A percentile compares a stretch with the other conserved stretches of the same genome.
Conservation (phyloP, 1,140 invertebrate species). For the Panagrolaimus sp. region DNA sequence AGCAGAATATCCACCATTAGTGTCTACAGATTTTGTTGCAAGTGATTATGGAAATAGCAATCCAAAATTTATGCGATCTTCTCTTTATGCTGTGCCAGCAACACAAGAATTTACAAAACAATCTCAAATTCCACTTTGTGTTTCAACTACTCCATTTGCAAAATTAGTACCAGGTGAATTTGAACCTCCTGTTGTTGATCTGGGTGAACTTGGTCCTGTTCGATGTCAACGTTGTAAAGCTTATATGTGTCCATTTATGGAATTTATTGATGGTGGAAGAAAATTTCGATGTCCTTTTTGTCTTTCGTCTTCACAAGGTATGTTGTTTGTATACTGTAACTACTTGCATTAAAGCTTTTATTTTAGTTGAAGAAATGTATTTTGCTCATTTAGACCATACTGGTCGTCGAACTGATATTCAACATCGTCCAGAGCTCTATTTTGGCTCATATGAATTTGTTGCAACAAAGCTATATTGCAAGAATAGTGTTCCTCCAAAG, state of each 20-base stretch:
- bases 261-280: slow-evolving; percentile 91
- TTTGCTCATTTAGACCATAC: slow-evolving; percentile 96
- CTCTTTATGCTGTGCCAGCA: slow-evolving; percentile 89
- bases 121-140: slow-evolving; percentile 81
- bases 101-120: slow-evolving; percentile 89
- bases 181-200: slow-evolving; percentile 76
- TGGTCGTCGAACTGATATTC: slow-evolving; percentile 82
- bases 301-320: slow-evolving; percentile 71
- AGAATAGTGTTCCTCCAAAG: slow-evolving; percentile 81
- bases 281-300: slow-evolving; percentile 93
- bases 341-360: too few species aligned
- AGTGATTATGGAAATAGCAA: slow-evolving; percentile 87
- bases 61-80: slow-evolving; percentile 78
- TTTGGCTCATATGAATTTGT: slow-evolving; percentile 92
- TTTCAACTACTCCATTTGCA: slow-evolving; percentile 86
- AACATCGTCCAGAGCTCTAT: slow-evolving; percentile 85
- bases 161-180: slow-evolving; percentile 65
- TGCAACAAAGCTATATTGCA: slow-evolving; percentile 94
- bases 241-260: slow-evolving; percentile 98
- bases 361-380: slow-evolving; percentile 82
- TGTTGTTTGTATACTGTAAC: too few species aligned
- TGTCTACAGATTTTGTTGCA: slow-evolving; percentile 84
- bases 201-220: slow-evolving; percentile 85
- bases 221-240: slow-evolving; percentile 94
- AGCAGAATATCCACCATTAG: slow-evolving; percentile 75